Evolutionary conservation across 2,113 vertebrate genomes (phyloP).

Genomic region (Lanius collurio): DNA sequence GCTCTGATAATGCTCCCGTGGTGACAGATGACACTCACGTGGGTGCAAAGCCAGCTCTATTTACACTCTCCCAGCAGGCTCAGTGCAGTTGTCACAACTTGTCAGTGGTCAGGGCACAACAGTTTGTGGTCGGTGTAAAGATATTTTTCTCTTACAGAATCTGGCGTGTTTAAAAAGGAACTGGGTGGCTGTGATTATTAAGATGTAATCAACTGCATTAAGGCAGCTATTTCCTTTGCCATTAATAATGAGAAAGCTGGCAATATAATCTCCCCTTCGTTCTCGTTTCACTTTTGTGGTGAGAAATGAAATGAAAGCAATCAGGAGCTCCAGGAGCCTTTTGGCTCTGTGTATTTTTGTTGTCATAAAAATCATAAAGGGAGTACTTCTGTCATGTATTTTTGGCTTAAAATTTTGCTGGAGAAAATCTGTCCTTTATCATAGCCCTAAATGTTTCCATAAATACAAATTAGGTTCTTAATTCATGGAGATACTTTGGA

Average conservation of each 20-base stretch:
- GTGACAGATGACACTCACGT: conserved; percentile 8
- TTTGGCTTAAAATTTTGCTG: neutral
- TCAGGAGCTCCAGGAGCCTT: conserved; percentile 6
- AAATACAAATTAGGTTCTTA: neutral
- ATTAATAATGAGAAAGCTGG: conserved; percentile 12
- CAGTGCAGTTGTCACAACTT: conserved; percentile 52
- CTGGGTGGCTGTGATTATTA: neutral
- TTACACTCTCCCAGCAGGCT: conserved; percentile 41
- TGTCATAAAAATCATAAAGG: neutral
- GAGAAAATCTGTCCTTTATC: neutral
- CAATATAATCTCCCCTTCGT: neutral
- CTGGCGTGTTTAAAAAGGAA: neutral
- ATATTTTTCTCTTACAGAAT: neutral
- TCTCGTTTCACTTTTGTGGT: neutral
- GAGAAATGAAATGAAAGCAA: conserved; percentile 17
- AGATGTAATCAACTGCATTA: conserved; percentile 38
- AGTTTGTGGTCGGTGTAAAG: neutral
- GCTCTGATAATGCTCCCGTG: neutral
- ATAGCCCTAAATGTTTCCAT: neutral
- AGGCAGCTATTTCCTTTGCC: neutral
- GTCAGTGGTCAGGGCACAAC: neutral
- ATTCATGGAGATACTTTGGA: neutral
- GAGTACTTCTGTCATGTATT: neutral
- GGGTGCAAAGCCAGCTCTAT: conserved; percentile 32
- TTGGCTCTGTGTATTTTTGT: neutral